These are phyloP conservation scores for Conopomorpha cramerella DNA, from an alignment of 1,140 invertebrate genomes.

Conservation along the genomic window DNA sequence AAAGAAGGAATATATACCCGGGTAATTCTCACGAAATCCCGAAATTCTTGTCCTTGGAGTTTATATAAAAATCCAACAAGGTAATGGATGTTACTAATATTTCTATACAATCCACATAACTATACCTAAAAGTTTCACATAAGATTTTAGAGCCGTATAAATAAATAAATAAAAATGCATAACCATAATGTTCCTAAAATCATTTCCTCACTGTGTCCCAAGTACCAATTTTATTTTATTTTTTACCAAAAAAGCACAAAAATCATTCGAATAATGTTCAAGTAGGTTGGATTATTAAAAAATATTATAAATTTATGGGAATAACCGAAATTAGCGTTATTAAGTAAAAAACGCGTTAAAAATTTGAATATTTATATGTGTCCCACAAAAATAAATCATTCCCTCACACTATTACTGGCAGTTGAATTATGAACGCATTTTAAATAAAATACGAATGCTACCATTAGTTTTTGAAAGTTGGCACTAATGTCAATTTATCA, in stretches of 20 bases:
- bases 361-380: constrained; percentile 8
- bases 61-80: too few relatives aligned
- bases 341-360: constrained; percentile 5
- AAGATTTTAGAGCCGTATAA: too few relatives aligned
- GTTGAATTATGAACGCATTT: constrained; percentile 11
- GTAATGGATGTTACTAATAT: too few relatives aligned
- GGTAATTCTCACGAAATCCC: too few relatives aligned
- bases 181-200: too few relatives aligned
- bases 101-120: too few relatives aligned
- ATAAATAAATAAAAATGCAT: too few relatives aligned
- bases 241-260: constrained; percentile 9
- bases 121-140: too few relatives aligned
- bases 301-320: constrained; percentile 6
- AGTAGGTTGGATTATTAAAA: constrained; percentile 4
- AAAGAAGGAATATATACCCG: constrained; percentile 27
- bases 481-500: constrained; percentile 9
- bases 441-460: constrained; percentile 9
- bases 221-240: constrained; percentile 9
- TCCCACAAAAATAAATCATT: constrained; percentile 11
- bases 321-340: constrained; percentile 5
- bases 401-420: constrained; percentile 12
- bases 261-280: constrained; percentile 7
- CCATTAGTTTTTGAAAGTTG: constrained; percentile 11
- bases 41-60: too few relatives aligned
- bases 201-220: constrained; percentile 13